Evolutionary conservation across 2,888 invertebrate genomes (phyloP).

Genomic region (Lepidochitona cinerea): DNA sequence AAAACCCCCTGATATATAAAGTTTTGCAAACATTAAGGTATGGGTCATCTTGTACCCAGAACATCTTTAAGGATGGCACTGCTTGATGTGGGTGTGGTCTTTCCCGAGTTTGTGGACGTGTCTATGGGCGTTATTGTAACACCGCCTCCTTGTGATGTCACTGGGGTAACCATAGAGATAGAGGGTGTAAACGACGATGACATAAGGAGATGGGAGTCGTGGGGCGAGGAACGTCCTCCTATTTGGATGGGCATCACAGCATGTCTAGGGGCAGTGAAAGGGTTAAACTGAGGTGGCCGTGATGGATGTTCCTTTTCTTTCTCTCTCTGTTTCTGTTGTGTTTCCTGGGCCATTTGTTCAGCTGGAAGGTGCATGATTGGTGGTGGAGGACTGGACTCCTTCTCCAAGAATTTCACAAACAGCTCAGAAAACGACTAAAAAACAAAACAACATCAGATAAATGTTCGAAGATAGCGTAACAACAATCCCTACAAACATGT

Average conservation of each 20-base stretch:
- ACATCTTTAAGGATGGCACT: constrained; percentile 62
- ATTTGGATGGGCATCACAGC: constrained; percentile 46
- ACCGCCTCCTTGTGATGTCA: constrained; percentile 32
- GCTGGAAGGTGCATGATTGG: constrained; percentile 66
- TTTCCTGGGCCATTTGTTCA: constrained; percentile 66
- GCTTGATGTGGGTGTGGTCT: constrained; percentile 50
- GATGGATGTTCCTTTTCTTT: neutral
- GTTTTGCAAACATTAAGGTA: no score
- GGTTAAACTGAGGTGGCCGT: constrained; percentile 49
- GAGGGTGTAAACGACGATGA: constrained; percentile 42
- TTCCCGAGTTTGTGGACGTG: constrained; percentile 40
- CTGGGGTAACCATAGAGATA: constrained; percentile 45
- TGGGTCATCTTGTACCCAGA: constrained; percentile 42
- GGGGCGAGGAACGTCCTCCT: constrained; percentile 17
- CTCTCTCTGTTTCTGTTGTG: constrained; percentile 45
- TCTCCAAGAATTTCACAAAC: constrained; percentile 86
- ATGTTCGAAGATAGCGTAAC: no score
- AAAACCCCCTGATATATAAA: no score
- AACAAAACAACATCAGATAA: constrained; percentile 16
- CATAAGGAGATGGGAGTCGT: constrained; percentile 48
- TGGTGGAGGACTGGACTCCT: constrained; percentile 81
- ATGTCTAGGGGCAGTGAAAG: constrained; percentile 65
- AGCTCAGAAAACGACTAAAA: constrained; percentile 79
- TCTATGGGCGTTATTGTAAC: constrained; percentile 13
- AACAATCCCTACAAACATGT: no score